Evolutionary conservation across 1,140 invertebrate genomes (phyloP), one percentile per base, ranked within the genome.

Genomic region (Drosophila willistoni): DNA sequence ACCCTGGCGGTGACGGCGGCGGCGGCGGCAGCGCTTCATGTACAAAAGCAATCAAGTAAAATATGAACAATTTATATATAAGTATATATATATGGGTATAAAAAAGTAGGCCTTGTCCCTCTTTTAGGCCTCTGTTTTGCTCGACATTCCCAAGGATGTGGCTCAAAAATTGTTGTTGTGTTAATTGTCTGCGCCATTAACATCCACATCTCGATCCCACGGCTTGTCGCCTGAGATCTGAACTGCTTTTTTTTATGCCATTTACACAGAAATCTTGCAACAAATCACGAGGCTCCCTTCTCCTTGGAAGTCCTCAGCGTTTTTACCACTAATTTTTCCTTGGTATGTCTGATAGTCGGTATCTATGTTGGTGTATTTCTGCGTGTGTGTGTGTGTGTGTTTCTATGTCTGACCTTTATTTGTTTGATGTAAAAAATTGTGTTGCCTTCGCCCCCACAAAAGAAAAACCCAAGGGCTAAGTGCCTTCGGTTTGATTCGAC

Each of bases 201-300:
- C 71, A 71, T 71, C 70, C 36, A 69, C 42, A 19, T 29, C 68
- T 64, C 80, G 84, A 77, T 89, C 84, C 84, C 84, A 89, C 85
- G 84, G 84, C 84, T 69, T 89, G 83, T 87, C 84, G 72, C 79
- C 82, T 67, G 36, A 68, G 47, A 65, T 64, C 64, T 67, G 62
- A 63, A 69, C 68, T 64, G 60, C 73, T 56, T 55, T 83, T 90
- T 87, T 87, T 84, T 87, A 87, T 87, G 84, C 84, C 84, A 89
- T 89, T 89, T 89, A 89, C 85, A 73, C n/a, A 79, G 84, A 89
- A 89, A 89, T 89, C 84, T 89, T 81, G 84, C 85, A 90, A 89
- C 84, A 89, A 90, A 89, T 89, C 84, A 75, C 77, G 73, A 64
- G 77, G 77, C 77, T 84, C 80, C 77, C 69, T 81, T 87, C 77